Conservation (phyloP, 2,113 vertebrate species). For the Carlito syrichta region DNA sequence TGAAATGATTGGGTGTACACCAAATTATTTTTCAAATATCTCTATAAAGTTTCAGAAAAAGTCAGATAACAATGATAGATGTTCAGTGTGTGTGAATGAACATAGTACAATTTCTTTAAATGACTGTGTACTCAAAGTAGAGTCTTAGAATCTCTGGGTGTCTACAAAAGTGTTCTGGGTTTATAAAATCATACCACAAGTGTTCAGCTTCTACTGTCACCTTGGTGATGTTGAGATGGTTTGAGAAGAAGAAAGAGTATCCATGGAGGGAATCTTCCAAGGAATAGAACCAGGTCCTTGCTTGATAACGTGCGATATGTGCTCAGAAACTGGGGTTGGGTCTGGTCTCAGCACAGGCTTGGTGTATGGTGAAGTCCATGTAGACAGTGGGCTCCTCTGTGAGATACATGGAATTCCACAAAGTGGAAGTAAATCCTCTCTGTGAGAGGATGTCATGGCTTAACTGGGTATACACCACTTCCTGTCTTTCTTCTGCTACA, state of each 20-base stretch:
- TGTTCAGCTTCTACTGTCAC: background rate
- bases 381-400: background rate
- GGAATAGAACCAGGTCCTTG: background rate
- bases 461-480: background rate
- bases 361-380: accelerated
- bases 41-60: background rate
- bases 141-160: no score
- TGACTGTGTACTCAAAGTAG: background rate
- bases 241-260: background rate
- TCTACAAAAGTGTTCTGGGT: background rate
- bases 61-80: no score
- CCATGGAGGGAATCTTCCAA: background rate
- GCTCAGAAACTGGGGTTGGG: background rate
- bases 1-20: background rate
- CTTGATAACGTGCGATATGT: background rate
- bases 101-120: background rate
- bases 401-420: accelerated
- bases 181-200: background rate
- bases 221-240: background rate
- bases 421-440: accelerated
- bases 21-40: background rate
- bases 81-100: background rate
- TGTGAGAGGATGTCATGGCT: accelerated
- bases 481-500: background rate
- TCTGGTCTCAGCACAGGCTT: background rate